These are phyloP conservation scores for Chionodraco myersi DNA, from an alignment of 2,113 vertebrate genomes.

Conservation along the genomic window DNA sequence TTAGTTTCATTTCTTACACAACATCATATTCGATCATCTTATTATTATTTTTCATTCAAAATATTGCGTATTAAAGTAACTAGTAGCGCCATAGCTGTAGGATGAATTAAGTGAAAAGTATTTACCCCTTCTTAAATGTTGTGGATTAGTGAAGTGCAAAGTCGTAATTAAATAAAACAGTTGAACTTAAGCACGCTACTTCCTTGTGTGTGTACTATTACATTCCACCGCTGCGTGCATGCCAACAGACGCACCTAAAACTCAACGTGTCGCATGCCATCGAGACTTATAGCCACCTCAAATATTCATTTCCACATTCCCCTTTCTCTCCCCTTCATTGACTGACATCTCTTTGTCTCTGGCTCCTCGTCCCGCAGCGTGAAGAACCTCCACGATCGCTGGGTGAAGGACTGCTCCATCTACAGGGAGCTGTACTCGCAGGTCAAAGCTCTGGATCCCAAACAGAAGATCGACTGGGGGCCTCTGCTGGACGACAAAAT, in stretches of 20 bases:
- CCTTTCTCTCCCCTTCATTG: background rate
- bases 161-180: no score
- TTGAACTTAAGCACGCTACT: no score
- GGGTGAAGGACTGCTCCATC: slow-evolving; percentile 85
- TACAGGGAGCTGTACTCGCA: slow-evolving; percentile 90
- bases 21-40: no score
- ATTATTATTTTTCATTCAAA: no score
- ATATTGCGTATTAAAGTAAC: no score
- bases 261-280: slow-evolving; percentile 19
- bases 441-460: slow-evolving; percentile 76
- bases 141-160: no score
- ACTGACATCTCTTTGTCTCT: background rate
- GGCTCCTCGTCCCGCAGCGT: slow-evolving; percentile 82
- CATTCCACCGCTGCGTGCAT: background rate
- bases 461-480: slow-evolving; percentile 87
- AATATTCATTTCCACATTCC: slow-evolving; percentile 16
- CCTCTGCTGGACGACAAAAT: slow-evolving; percentile 89
- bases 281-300: background rate
- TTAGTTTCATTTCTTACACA: no score
- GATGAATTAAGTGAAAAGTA: no score
- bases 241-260: slow-evolving; percentile 33
- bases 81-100: no score
- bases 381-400: slow-evolving; percentile 90
- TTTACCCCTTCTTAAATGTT: no score
- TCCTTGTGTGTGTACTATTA: no score